Evolutionary conservation across 1,140 invertebrate species (phyloP), one percentile per base, ranked within the genome.

Genomic region (Triops longicaudatus): DNA sequence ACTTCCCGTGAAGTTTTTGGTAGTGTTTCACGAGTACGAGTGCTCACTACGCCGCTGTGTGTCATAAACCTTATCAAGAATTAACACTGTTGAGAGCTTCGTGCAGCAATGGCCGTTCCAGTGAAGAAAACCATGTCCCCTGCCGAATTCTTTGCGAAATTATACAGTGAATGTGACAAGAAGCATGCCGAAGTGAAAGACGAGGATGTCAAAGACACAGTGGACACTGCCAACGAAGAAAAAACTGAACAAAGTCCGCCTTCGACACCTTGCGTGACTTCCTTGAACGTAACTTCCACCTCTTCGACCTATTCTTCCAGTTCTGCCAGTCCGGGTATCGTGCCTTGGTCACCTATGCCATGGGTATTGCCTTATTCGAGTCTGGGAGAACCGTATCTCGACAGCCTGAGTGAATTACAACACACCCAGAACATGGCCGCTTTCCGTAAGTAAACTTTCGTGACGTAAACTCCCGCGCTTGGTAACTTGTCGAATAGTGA

Each of bases 101-200:
- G 31, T 37, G 31, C 31, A 37, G 7, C 31, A 63, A 63, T 63
- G 50, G 4, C 50, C 22, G 50, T 63, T 22, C 50, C 50, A 63
- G 76, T 44, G 14, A 77, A 77, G 72, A 77, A 77, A 42, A 72
- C 76, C 42, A 78, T 78, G 78, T 28, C 74, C 31, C 78, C 78
- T n/a, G 37, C 78, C n/a, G 78, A 78, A 28, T 78, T 78, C 42
- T 78, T 78, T 41, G 78, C 78, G 12, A 78, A 78, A 44, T 72
- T 78, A 22, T 78, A 78, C 26, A 74, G 78, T 50, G 77, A 74
- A 22, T 42, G 41, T 27, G 77, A 78, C 73, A 27, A 73, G 37
- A 50, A 50, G n/a, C 26, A 10, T 26, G 50, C 37, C 1, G 41
- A 73, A 31, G 28, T 43, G 73, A 27, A 74, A 10, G 73, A 74